Base-by-base conservation (phyloP, 2,888 invertebrate species). In the Eudasyphora cyanicolor region DNA sequence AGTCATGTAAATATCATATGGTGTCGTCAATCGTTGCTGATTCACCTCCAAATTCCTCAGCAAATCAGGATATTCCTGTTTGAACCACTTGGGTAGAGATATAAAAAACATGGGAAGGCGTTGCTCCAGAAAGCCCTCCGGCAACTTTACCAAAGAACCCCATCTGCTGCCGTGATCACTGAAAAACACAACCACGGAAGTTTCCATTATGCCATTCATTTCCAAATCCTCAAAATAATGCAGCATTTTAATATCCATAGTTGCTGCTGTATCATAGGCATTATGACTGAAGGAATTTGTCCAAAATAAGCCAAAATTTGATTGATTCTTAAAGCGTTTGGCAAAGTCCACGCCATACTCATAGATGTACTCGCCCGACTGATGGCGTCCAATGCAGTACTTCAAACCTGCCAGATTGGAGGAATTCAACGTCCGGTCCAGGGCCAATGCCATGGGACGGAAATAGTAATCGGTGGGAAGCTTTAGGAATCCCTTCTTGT, bases 381-480 rank as follows among this genome's bases (percentile, higher is more conserved):
- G 92, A 73, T 93, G 93, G 0, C 94, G 94, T 0, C 95, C 95
- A 0, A 94, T 89, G 86, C 95, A 95, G 82, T 92, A 95, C 67
- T 90, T 93, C 86, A 93, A 92, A 82, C 88, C 92, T 21, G 92
- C 90, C 85, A 93, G 92, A 0, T 91, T 90, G 67, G 92, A 91
- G 6, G 92, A 92, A 38, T 90, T 90, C 0, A 94, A 88, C 76
- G 93, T 92, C 67, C 92, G 93, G 90, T 96, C 95, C 0, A 95
- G 93, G 7, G 95, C 96, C 10, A 95, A 86, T 83, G 95, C 93
- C 85, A 96, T 94, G 0, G 97, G 95, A 60, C 96, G 93, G 82
- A 95, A 93, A 86, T 97, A 98, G 87, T 96, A 96, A 89, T 98
- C 97, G 0, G 96, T 95, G 0, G 98, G 98, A 0, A 94, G 94